phyloP scores from a whole-genome alignment of 2,888 invertebrate genomes.

The Latrodectus hesperus region DNA sequence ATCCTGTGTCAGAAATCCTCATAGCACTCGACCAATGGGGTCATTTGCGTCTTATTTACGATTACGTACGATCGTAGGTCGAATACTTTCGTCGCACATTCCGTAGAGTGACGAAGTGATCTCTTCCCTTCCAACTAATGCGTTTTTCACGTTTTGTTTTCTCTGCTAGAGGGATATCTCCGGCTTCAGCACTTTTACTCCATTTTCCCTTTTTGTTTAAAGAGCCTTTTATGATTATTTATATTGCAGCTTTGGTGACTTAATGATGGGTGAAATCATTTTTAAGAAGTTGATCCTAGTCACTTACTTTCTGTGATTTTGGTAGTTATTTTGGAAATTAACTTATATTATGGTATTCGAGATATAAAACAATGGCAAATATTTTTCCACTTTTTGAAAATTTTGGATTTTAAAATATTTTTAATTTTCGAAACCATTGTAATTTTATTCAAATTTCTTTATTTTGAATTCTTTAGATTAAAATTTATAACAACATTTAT shows the following conservation, averaged over 20 bases:
- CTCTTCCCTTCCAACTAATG: slow-evolving; percentile 11
- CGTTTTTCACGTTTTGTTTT: slow-evolving; percentile 1
- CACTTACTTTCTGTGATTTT: no score
- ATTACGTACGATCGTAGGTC: slow-evolving; percentile 21
- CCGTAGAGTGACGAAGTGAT: background rate
- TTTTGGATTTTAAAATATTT: no score
- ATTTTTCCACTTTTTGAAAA: no score
- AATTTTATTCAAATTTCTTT: no score
- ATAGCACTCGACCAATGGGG: slow-evolving; percentile 1
- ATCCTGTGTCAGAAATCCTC: slow-evolving; percentile 2
- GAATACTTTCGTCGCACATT: slow-evolving; percentile 8
- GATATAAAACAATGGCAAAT: no score
- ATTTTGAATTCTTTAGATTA: no score
- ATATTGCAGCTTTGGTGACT: slow-evolving; percentile 9
- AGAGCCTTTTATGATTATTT: background rate
- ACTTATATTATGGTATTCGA: no score
- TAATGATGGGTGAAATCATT: slow-evolving; percentile 6
- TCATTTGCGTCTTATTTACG: slow-evolving; percentile 44
- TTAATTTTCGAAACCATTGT: no score
- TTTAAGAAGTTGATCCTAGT: background rate
- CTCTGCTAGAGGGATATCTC: background rate
- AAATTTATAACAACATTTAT: no score
- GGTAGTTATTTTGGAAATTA: no score
- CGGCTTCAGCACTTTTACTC: background rate
- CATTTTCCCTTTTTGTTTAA: background rate